Base-by-base conservation (phyloP, 2,797 vertebrate genomes). In the Oophaga sylvatica region DNA sequence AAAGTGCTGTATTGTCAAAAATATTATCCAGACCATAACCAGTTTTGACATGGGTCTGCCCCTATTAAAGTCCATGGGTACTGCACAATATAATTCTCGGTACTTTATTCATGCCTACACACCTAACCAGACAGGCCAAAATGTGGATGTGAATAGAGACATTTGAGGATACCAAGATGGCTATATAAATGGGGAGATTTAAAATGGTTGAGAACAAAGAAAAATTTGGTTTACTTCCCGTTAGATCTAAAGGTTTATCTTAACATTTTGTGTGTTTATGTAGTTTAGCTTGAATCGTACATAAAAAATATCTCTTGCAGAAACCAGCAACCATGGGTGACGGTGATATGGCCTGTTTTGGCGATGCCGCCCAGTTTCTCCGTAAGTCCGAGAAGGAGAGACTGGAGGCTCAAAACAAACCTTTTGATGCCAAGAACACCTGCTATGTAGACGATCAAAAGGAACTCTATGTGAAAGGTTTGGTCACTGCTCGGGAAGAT, bases 361-460 rank as follows among this genome's bases (percentile, higher is more conserved):
- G 97, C 85, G 91, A 92, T 35, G 97, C 97, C 0, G 95, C 96
- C 88, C 31, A 95, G 71, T 98, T 68, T 87, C 97, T 98, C 90
- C 94, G 97, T 6, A 99, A 98, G 62, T 92, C 96, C 57, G 97
- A 97, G 22, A 96, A 91, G 90, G 97, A 99, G 87, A 93, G 96
- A 9, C 90, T 98, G 0, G 97, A 96, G 62, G 95, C 96, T 10
- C 81, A 87, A n/a, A 82, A 76, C 79, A 87, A 56, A 16, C 79
- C 85, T 16, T 87, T 87, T 62, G 97, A 98, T 92, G 97, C 97
- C 45, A 98, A 98, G 93, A 75, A 94, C 0, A 95, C 96, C 0
- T 96, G 93, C 85, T 98, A 94, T 75, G 96, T 97, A 90, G 45
- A 0, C 0, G 95, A 97, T 10, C 73, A 95, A 0, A 92, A 92